Evolutionary conservation across 2,888 invertebrate species (phyloP).

Genomic region (Callyntrura sp.): DNA sequence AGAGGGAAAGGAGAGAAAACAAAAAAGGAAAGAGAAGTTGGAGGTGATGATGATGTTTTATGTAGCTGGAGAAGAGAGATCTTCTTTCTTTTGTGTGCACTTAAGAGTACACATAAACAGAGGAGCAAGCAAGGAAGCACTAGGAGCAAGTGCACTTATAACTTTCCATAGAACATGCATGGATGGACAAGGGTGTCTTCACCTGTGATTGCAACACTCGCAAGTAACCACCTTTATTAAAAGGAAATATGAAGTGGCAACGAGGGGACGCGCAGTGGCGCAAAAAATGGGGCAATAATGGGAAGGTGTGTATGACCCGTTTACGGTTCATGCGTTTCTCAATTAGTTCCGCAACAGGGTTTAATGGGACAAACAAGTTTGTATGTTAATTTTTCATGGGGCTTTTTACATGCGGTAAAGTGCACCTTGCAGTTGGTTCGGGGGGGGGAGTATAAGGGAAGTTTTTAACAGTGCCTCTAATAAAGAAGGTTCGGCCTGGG

Average conservation of each 20-base stretch:
- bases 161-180: neutral
- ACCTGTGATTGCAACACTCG: conserved; percentile 60
- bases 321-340: neutral
- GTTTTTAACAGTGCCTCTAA: too few species aligned
- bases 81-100: neutral
- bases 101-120: neutral
- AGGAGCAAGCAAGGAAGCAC: too few species aligned
- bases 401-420: too few species aligned
- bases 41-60: conserved; percentile 21
- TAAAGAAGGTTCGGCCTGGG: too few species aligned
- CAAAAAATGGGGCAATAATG: neutral
- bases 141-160: neutral
- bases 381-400: too few species aligned
- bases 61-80: neutral
- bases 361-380: neutral
- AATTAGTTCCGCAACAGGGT: neutral
- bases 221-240: conserved; percentile 49
- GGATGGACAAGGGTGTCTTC: conserved; percentile 48
- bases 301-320: neutral
- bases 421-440: too few species aligned
- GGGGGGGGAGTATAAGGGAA: too few species aligned
- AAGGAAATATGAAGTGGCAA: neutral
- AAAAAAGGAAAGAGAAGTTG: neutral
- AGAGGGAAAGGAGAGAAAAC: neutral
- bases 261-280: neutral